Percentiles rank a stretch among this genome's conserved stretches.
phyloP scores from a whole-genome alignment of 2,888 invertebrate species.

The Papilio gigon region DNA sequence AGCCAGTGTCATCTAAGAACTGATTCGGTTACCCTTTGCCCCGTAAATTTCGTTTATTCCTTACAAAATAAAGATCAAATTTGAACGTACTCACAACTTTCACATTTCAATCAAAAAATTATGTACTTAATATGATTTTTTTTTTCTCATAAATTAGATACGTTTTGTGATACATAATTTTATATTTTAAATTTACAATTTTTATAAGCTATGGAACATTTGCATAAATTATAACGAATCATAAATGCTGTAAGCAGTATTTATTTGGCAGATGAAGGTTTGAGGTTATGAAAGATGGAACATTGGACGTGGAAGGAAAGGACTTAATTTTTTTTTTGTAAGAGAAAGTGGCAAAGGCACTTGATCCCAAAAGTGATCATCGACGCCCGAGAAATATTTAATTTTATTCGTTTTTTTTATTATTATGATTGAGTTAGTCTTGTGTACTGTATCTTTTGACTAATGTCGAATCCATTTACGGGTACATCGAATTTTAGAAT shows the following conservation, averaged over 20 bases:
- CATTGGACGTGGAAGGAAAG: no score
- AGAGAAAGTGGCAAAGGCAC: no score
- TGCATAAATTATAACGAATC: not conserved
- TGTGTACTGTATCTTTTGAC: not conserved
- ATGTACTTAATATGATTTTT: conserved; percentile 39
- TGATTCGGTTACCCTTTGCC: conserved; percentile 32
- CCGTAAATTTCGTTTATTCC: conserved; percentile 32
- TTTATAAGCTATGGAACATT: not conserved
- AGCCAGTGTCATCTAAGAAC: conserved; percentile 33
- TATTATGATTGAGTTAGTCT: no score
- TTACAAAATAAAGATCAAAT: conserved; percentile 31
- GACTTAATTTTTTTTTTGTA: no score
- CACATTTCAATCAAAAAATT: conserved; percentile 27
- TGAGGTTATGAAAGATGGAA: no score
- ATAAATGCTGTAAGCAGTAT: no score
- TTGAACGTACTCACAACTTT: conserved; percentile 15
- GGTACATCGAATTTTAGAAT: not conserved
- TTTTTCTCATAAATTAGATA: not conserved
- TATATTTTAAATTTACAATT: conserved; percentile 3
- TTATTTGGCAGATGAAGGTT: no score
- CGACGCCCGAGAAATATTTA: no score
- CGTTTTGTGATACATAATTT: conserved; percentile 11
- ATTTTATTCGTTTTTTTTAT: no score
- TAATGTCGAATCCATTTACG: not conserved
- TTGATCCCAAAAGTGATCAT: no score